These are phyloP conservation scores for Hydropsyche betteni DNA, from an alignment of 2,888 invertebrate genomes.

Conservation along the genomic window DNA sequence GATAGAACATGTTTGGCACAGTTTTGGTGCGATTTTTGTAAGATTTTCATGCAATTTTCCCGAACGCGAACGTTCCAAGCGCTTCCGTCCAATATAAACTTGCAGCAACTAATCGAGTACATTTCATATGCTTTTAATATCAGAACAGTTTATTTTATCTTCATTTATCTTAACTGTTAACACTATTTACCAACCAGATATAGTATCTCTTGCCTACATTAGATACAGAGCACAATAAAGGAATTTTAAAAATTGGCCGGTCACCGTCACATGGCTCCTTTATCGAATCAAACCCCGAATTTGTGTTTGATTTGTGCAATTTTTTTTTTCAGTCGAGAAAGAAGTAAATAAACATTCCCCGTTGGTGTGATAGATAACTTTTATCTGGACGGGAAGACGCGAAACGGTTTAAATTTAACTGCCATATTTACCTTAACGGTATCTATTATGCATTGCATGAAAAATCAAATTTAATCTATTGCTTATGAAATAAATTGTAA, in stretches of 20 bases:
- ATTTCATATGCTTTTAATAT: conserved; percentile 49
- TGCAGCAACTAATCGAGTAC: conserved; percentile 44
- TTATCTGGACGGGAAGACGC: background rate
- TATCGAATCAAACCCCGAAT: background rate
- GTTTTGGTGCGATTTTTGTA: background rate
- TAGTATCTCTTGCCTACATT: conserved; percentile 46
- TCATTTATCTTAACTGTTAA: conserved; percentile 52
- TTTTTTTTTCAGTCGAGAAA: background rate
- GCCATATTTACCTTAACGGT: conserved; percentile 4
- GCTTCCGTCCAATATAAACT: conserved; percentile 43
- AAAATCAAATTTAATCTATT: conserved; percentile 14
- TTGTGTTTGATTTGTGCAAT: background rate
- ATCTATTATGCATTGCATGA: background rate
- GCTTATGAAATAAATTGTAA: no score
- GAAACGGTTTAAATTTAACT: conserved; percentile 18
- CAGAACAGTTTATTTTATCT: conserved; percentile 50
- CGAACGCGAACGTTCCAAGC: background rate
- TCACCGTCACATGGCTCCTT: no score
- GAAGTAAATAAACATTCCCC: background rate
- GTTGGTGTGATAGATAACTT: conserved; percentile 6
- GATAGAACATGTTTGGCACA: background rate
- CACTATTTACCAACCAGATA: conserved; percentile 51
- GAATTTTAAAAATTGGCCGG: no score
- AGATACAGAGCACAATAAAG: conserved; percentile 49
- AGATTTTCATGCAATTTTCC: background rate